Evolutionary conservation across 1,140 invertebrate genomes (phyloP), one percentile per base, ranked within the genome.

Genomic region (Brachionus rotundiformis): DNA sequence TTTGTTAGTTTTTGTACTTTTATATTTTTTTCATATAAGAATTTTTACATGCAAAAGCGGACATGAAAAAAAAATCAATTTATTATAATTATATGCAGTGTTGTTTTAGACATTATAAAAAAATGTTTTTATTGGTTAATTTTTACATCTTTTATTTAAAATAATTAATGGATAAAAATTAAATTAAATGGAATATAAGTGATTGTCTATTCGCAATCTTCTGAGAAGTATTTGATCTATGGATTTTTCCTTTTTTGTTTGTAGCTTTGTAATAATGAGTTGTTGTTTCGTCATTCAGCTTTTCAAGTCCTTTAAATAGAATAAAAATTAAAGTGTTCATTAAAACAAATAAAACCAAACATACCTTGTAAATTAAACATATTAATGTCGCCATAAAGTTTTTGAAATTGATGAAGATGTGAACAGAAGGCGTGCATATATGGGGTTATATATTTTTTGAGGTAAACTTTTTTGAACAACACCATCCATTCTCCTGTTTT

Each of bases 161-260:
- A 54, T 19, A 7, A 54, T 13, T 54, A 54, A 54, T 25, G 49
- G 49, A 54, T 54, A 54, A 54, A 54, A 13, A 54, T 2, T 54
- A 2, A 54, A 54, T 54, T 54, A 54, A 54, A 54, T 54, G 2
- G 49, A 54, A 54, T 54, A 49, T 54, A 54, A 54, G 49, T 54
- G 7, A 54, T 54, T 16, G 23, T 54, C 49, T 1, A 54, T 54
- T 13, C 47, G 47, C 47, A 49, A 49, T 54, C 4, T 59, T 59
- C 49, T 59, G 49, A 59, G 49, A 59, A 59, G 49, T 23, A 59
- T 59, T 59, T 59, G 49, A 59, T 59, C 49, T 59, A 59, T 59
- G 49, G 49, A 23, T 59, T 23, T 59, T 23, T 23, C 13, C 3
- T 59, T 59, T 59, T 59, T 59, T 27, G 49, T 19, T 59, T 59